A percentile compares a stretch with the other conserved stretches of the same genome.
Evolutionary conservation across 23 tunicate genomes (phyloP).

Genomic region (Phallusia fumigata): DNA sequence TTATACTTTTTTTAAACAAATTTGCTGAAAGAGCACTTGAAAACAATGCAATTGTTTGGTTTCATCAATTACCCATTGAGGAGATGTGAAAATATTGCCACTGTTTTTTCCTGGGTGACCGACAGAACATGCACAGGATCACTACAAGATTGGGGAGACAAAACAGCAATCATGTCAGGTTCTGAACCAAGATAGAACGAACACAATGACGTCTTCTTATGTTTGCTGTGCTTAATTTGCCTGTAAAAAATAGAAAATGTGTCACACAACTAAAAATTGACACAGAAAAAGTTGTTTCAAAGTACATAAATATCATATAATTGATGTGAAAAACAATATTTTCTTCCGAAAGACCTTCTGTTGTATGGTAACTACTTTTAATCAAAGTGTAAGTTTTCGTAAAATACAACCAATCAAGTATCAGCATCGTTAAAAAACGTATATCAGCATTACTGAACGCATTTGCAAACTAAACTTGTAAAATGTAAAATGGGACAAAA

Average conservation of each 20-base stretch:
- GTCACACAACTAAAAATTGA: no score
- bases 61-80: slow-evolving; percentile 56
- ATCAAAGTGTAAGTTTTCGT: no score
- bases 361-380: no score
- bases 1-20: no score
- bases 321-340: no score
- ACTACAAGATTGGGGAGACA: slow-evolving; percentile 22
- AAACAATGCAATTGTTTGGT: not conserved
- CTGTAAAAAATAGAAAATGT: slow-evolving; percentile 25
- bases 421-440: not conserved
- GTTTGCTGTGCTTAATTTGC: slow-evolving; percentile 49
- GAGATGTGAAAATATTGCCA: slow-evolving; percentile 54
- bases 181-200: slow-evolving; percentile 66
- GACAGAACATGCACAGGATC: slow-evolving; percentile 41
- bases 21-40: not conserved
- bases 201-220: slow-evolving; percentile 48
- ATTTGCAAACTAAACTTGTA: no score
- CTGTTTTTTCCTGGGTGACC: slow-evolving; percentile 44
- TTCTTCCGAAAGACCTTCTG: no score
- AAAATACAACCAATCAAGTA: no score
- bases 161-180: slow-evolving; percentile 30
- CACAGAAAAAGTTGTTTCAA: no score
- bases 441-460: not conserved
- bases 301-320: no score
- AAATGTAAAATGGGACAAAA: no score